Evolutionary conservation across 2,797 vertebrate species (phyloP).

Genomic region (Acipenser ruthenus): DNA sequence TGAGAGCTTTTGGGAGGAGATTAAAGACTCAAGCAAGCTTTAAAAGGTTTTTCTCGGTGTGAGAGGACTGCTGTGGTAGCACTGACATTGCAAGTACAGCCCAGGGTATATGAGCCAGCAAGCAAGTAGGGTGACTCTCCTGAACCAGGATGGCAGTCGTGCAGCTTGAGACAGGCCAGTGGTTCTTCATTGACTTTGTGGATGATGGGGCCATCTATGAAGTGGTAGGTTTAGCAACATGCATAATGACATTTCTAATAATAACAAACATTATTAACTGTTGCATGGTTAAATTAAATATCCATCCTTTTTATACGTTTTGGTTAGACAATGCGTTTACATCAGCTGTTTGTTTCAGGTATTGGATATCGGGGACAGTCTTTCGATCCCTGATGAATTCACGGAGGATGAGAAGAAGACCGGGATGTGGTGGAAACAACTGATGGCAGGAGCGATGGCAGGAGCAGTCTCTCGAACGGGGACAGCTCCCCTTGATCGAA

Average conservation of each 20-base stretch:
- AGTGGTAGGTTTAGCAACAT: slow-evolving; percentile 48
- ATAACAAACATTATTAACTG: no score
- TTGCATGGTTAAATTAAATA: no score
- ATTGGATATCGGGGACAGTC: slow-evolving; percentile 85
- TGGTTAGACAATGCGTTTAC: no score
- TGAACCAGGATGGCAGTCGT: slow-evolving; percentile 45
- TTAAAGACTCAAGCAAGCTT: no score
- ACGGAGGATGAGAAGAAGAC: slow-evolving; percentile 75
- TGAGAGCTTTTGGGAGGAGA: no score
- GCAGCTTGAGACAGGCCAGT: slow-evolving; percentile 38
- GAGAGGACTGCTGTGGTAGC: not conserved
- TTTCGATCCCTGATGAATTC: slow-evolving; percentile 88
- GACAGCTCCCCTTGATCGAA: slow-evolving; percentile 84
- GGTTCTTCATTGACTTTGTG: slow-evolving; percentile 55
- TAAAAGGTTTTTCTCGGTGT: not conserved
- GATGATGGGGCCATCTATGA: slow-evolving; percentile 54
- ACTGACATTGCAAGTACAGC: slow-evolving; percentile 1
- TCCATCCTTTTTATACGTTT: no score
- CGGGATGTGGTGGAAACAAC: slow-evolving; percentile 85
- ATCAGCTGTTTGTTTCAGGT: slow-evolving; percentile 55
- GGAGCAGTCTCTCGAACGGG: slow-evolving; percentile 83
- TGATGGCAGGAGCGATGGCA: slow-evolving; percentile 79
- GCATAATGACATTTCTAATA: no score
- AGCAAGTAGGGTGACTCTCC: slow-evolving; percentile 4
- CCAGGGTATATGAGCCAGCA: not conserved